Base-by-base conservation (phyloP, 1,140 invertebrate genomes). In the Drosophila gunungcola region DNA sequence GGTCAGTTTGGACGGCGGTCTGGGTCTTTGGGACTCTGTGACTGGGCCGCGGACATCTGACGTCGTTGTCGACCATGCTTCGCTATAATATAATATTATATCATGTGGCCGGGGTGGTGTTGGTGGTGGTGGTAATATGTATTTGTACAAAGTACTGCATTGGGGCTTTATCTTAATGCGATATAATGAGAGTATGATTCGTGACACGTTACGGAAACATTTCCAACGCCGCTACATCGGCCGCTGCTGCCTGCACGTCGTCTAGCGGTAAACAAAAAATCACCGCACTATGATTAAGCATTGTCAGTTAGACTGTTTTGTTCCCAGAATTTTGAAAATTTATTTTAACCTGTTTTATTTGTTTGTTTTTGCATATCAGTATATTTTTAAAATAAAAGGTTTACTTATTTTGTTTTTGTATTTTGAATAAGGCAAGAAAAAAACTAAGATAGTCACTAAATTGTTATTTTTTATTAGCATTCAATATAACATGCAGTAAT, bases 101-200 rank as follows among this genome's bases (percentile, higher is more conserved):
- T 63, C 34, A 63, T 63, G 34, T 62, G 36, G 42, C 56, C 16
- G 34, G 11, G 16, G 27, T 29, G 45, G 36, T 41, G 27, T 16
- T 16, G 13, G 29, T 27, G 43, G 32, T 29, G 36, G 11, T 42
- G 34, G 21, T 53, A 29, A 10, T 29, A 34, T 36, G 56, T 62
- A 69, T 77, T 77, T 68, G 73, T 68, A 62, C 45, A 69, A 77
- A 77, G 74, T 77, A 77, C 74, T 77, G 74, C 74, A 77, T 77
- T 69, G 61, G 38, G 25, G 45, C 27, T 62, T 77, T 77, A 77
- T 77, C 74, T 68, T 60, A 68, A 56, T 62, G 56, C 52, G 36
- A 69, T 77, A 77, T 56, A n/a, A 43, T 21, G 38, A 12, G 45
- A 16, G 13, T 36, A n/a, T 21, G 57, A 55, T 55, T 39, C 39